Conservation (phyloP, 1,140 invertebrate genomes). For the Frieseomelitta varia region DNA sequence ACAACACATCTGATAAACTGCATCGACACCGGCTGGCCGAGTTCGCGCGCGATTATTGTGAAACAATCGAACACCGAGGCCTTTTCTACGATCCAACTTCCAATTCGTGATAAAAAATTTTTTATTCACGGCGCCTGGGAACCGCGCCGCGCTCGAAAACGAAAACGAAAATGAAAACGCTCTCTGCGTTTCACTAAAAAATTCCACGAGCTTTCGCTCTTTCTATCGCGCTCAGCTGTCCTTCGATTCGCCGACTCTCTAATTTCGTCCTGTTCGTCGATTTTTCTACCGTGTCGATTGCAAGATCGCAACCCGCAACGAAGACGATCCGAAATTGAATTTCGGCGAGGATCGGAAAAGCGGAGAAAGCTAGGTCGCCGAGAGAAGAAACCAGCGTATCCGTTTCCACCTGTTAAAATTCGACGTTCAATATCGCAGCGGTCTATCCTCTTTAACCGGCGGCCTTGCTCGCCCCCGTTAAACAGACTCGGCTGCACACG, state of each 20-base stretch:
- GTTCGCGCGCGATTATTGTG: constrained; percentile 26
- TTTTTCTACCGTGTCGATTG: background rate
- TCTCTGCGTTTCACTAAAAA: background rate
- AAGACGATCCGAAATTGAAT: background rate
- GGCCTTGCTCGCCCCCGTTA: constrained; percentile 73
- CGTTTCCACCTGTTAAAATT: constrained; percentile 68
- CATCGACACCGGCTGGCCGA: constrained; percentile 26
- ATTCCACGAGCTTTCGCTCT: background rate
- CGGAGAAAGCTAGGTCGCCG: no score
- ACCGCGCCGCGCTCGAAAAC: no score
- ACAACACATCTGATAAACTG: constrained; percentile 54
- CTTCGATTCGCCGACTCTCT: background rate
- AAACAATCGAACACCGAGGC: constrained; percentile 45
- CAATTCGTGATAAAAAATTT: background rate
- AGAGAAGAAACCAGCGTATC: background rate
- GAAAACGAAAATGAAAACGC: background rate
- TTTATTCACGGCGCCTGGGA: background rate
- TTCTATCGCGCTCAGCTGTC: background rate
- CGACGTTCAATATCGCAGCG: constrained; percentile 56
- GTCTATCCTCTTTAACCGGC: constrained; percentile 75
- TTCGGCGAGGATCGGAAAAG: background rate
- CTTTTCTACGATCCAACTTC: background rate
- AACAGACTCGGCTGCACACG: constrained; percentile 45
- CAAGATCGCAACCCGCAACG: background rate
- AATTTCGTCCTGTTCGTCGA: background rate